Conservation (phyloP, 2,888 invertebrate genomes). For the Aspidiotus destructor region DNA sequence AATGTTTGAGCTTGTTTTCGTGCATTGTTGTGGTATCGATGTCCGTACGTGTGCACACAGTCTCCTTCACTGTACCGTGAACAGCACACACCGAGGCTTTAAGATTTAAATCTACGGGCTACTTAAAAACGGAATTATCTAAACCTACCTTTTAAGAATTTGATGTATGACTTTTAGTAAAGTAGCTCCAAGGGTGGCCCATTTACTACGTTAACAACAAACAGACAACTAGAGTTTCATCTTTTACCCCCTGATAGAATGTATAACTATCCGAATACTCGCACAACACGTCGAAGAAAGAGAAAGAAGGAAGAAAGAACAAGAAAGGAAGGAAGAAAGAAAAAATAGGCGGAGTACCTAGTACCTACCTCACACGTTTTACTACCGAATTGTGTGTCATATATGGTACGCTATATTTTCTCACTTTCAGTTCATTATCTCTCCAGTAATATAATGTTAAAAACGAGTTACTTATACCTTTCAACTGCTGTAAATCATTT, state of each 20-base stretch:
- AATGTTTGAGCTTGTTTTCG: too few relatives aligned
- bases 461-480: conserved; percentile 33
- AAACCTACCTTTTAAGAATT: conserved; percentile 30
- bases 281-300: background rate
- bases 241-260: conserved; percentile 27
- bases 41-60: too few relatives aligned
- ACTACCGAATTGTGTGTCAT: conserved; percentile 30
- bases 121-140: conserved; percentile 14
- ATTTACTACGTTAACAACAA: conserved; percentile 32
- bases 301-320: conserved; percentile 2
- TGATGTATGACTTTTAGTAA: conserved; percentile 28
- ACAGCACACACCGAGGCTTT: too few relatives aligned
- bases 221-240: conserved; percentile 31
- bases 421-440: conserved; percentile 33
- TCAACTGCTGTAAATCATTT: conserved; percentile 32
- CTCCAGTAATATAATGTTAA: conserved; percentile 29
- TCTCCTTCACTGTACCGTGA: too few relatives aligned
- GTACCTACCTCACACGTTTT: conserved; percentile 31
- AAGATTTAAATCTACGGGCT: conserved; percentile 14
- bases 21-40: too few relatives aligned
- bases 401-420: conserved; percentile 31
- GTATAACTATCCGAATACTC: conserved; percentile 14
- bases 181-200: conserved; percentile 31
- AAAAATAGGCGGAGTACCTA: conserved; percentile 28
- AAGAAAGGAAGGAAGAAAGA: conserved; percentile 1